Base-by-base conservation (phyloP, 2,888 invertebrate genomes). In the Cosmopolites sordidus region DNA sequence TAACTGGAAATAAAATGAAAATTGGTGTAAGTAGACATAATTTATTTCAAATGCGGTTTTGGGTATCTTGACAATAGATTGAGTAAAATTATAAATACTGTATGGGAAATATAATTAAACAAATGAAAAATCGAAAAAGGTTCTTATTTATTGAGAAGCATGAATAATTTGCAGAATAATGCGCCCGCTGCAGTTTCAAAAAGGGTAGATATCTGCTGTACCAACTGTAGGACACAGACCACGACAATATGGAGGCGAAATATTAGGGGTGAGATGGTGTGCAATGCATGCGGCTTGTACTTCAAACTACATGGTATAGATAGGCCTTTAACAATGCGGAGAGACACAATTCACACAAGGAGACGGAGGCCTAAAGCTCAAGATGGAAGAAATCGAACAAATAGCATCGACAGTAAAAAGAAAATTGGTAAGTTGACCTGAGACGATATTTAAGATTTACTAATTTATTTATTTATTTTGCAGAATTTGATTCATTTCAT, bases 201-300 rank as follows among this genome's bases (percentile, higher is more conserved):
- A 61, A 79, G 92, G 45, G 83, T 89, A 16, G 96, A 96, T 69
- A 83, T 97, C 67, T 82, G 87, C 11, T 98, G 98, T 76, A 91
- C 92, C 64, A 98, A 98, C 79, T 98, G 98, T 75, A 89, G 92
- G 61, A 98, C 98, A n/a, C 86, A 89, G 72, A 94, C 92, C 33
- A 98, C 98, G 53, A 98, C 98, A 0, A 89, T 98, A 60, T 98
- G 98, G 98, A 80, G 98, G 66, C 82, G 98, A 64, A 97, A 97
- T 77, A 84, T 92, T 68, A 86, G 91, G 68, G 97, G 97, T 1
- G 96, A 98, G 79, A 96, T 98, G 82, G 98, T 98, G 54, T 98
- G 98, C 77, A 98, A 98, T 77, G 98, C 98, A 37, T 98, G 98
- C 74, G 98, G 97, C 0, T 82, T 98, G 30, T 98, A 98, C 78